Evolutionary conservation across 2,113 vertebrate genomes (phyloP).

Genomic region (Emydocephalus ijimae): DNA sequence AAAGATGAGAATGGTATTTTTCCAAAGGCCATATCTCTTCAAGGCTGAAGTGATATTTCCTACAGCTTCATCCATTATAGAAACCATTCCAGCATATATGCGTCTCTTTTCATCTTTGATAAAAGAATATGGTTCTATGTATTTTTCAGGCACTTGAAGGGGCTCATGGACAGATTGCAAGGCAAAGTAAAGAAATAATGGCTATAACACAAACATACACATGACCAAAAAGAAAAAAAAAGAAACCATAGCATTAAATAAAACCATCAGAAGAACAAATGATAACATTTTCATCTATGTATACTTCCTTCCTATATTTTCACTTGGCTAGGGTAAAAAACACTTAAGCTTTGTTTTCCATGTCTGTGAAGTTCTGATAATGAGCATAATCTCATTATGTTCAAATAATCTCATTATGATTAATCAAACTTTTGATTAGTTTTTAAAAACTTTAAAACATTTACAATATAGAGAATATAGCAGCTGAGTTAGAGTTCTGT

Average conservation of each 20-base stretch:
- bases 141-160: conserved; percentile 85
- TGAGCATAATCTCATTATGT: not conserved
- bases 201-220: conserved; percentile 66
- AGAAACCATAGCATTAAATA: not conserved
- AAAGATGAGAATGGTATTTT: conserved; percentile 89
- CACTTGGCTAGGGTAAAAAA: not conserved
- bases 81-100: conserved; percentile 89
- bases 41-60: conserved; percentile 87
- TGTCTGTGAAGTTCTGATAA: not conserved
- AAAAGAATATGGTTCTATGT: conserved; percentile 77
- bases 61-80: conserved; percentile 92
- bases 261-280: conserved; percentile 2
- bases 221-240: conserved; percentile 34
- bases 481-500: not conserved
- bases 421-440: not conserved
- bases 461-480: not conserved
- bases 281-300: not conserved
- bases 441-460: not conserved
- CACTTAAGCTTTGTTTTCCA: not conserved
- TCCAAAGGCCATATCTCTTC: conserved; percentile 79
- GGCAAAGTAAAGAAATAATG: conserved; percentile 91
- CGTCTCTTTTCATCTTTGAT: conserved; percentile 79
- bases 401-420: no score
- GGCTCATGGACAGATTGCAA: conserved; percentile 90
- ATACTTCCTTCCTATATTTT: not conserved